Conservation (phyloP, 2,888 invertebrate genomes). For the Drosophila subsilvestris region DNA sequence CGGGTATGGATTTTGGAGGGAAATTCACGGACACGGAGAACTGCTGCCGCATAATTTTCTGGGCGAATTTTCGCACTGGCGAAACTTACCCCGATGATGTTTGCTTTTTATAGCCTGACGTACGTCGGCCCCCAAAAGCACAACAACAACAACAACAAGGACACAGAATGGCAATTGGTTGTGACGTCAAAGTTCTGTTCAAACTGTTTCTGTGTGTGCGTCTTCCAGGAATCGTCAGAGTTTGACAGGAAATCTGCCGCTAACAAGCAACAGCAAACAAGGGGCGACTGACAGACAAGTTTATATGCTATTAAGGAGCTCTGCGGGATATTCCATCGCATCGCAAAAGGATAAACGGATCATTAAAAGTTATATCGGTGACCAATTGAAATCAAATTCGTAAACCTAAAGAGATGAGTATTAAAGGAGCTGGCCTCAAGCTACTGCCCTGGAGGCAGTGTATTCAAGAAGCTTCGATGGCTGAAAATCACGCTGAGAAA, state of each 20-base stretch:
- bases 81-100: conserved; percentile 37
- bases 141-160: conserved; percentile 20
- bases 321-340: neutral
- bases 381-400: neutral
- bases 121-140: neutral
- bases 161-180: neutral
- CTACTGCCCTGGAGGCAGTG: neutral
- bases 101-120: conserved; percentile 47
- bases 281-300: neutral
- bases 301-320: neutral
- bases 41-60: neutral
- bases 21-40: neutral
- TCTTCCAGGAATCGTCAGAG: neutral
- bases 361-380: neutral
- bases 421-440: too few species aligned
- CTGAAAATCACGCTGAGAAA: neutral
- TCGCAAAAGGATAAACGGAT: neutral
- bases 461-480: neutral
- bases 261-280: neutral
- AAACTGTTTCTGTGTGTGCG: neutral
- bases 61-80: conserved; percentile 29
- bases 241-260: conserved; percentile 1
- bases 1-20: neutral
- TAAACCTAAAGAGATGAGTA: too few species aligned
- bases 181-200: conserved; percentile 30